Evolutionary conservation across 2,797 vertebrate species (phyloP), one percentile per base, ranked within the genome.

Genomic region (Coilia nasus): DNA sequence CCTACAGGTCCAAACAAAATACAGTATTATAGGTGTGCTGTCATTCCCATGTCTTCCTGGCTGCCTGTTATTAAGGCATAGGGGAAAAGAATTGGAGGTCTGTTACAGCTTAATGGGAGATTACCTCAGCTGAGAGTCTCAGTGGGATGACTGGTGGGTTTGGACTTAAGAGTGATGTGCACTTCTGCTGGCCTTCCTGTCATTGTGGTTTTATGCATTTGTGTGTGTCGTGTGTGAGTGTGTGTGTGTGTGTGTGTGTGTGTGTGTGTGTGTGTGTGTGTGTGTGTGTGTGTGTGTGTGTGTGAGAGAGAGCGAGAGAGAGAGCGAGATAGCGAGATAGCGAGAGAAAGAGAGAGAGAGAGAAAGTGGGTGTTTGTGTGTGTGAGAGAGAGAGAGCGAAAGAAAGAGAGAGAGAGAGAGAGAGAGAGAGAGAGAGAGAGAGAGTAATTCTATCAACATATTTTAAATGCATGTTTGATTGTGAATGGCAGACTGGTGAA

Each of bases 181-280:
- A 15, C 67, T 75, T 17, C 15, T 75, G 67, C 28, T 41, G 31
- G 15, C 31, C 31, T 78, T 78, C 71, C 35, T 78, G 71, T 44
- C 0, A 78, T 78, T 78, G 71, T 78, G 17, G 21, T 19, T 59
- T 2, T 59, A 5, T 59, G 14, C 50, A 54, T 54, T 14, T 54
- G 60, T 71, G 3, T 71, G 62, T 67, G 64, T 67, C 50, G 15
- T 46, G n/a, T 60, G 31, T 50, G n/a, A 17, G 1, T 86, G 35
- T 41, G 50, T 60, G 64, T 81, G 23, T 81, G 25, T 86, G 81
- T 83, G 59, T 83, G 60, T 64, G 60, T 64, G n/a, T 25, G n/a
- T 64, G 71, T 44, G 17, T 78, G 71, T 54, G 50, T 7, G 50
- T 54, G 50, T 14, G 50, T 54, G 50, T 14, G 50, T 54, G 50